Evolutionary conservation across 2,888 invertebrate species (phyloP).

Genomic region (Tolmerus cingulatus): DNA sequence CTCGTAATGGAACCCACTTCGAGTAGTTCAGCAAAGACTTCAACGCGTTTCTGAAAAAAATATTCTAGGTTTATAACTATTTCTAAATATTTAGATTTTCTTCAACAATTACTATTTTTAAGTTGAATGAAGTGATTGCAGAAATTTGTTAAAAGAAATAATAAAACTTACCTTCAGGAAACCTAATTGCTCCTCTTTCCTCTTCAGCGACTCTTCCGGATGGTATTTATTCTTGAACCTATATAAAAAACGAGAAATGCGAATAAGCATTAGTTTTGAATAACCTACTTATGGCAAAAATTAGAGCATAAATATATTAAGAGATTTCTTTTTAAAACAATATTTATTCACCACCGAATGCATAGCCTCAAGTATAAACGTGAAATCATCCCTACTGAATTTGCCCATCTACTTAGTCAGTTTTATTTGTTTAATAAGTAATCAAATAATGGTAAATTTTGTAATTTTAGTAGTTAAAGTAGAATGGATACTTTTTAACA

Average conservation of each 20-base stretch:
- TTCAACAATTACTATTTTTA: too few relatives aligned
- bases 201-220: slow-evolving; percentile 92
- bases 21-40: slow-evolving; percentile 87
- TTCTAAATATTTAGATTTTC: background rate
- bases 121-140: too few relatives aligned
- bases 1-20: slow-evolving; percentile 76
- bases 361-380: background rate
- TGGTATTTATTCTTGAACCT: slow-evolving; percentile 99
- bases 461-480: background rate
- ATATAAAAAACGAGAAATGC: slow-evolving; percentile 54
- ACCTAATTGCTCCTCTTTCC: slow-evolving; percentile 84
- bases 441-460: background rate
- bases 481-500: background rate
- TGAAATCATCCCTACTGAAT: background rate
- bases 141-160: too few relatives aligned
- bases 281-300: background rate
- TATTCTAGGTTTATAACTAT: background rate
- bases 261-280: background rate
- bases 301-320: background rate
- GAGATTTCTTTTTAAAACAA: background rate
- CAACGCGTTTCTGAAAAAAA: slow-evolving; percentile 77
- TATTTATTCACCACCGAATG: background rate
- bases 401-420: background rate
- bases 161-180: slow-evolving; percentile 75
- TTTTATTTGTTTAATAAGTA: background rate